phyloP scores from a whole-genome alignment of 2,113 vertebrate genomes.

The Chloropsis cyanopogon region DNA sequence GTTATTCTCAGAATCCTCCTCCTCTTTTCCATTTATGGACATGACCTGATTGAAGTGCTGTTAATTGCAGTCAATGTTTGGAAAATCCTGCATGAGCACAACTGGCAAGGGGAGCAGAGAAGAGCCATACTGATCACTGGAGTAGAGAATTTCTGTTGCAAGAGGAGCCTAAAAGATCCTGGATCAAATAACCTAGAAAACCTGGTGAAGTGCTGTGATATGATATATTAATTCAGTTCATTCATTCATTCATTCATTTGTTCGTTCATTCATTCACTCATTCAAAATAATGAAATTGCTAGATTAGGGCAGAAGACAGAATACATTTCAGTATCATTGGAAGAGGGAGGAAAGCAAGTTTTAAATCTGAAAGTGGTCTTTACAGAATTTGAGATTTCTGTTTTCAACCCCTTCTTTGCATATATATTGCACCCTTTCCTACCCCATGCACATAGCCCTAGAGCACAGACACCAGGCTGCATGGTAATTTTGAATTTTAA shows the following conservation, averaged over 20 bases:
- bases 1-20: not conserved
- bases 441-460: accelerated
- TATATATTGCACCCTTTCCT: too few species aligned
- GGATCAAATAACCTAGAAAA: not conserved
- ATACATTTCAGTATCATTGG: not conserved
- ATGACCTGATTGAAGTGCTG: not conserved
- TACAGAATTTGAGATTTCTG: not conserved
- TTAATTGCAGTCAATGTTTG: not conserved
- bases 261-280: not conserved
- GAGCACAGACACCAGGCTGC: not conserved
- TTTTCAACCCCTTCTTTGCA: not conserved
- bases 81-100: not conserved
- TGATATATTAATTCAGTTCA: not conserved
- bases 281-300: not conserved
- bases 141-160: not conserved
- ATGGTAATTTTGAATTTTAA: not conserved
- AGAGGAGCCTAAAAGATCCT: not conserved
- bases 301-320: not conserved
- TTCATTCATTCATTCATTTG: not conserved
- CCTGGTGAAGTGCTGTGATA: not conserved
- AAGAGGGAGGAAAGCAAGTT: not conserved
- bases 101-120: not conserved
- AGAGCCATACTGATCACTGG: not conserved
- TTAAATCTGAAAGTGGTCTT: not conserved
- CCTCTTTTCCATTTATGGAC: not conserved